Conservation (phyloP, 1,140 invertebrate species). For the Asbolus verrucosus region DNA sequence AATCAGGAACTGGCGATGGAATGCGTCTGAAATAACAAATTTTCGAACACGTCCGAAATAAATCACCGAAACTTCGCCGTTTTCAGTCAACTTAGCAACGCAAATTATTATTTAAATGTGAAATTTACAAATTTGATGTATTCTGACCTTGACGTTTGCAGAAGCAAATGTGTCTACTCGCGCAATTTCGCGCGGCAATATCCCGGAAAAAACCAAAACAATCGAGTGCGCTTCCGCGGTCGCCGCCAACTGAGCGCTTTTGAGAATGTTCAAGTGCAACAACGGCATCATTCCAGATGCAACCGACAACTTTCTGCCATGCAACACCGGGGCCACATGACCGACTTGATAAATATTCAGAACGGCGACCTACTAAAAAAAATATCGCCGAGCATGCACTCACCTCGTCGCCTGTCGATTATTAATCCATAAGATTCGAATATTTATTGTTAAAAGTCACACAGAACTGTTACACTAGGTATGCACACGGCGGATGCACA, state of each 20-base stretch:
- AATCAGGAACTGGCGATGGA: too few species aligned
- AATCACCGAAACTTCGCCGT: too few species aligned
- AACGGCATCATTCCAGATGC: constrained; percentile 27
- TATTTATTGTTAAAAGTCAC: constrained; percentile 7
- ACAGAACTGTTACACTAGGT: constrained; percentile 21
- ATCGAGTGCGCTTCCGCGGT: too few species aligned
- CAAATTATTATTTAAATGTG: too few species aligned
- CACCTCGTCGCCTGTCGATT: constrained; percentile 27
- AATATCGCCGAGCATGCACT: not conserved
- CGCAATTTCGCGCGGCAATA: not conserved
- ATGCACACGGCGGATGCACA: constrained; percentile 33
- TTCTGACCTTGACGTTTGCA: constrained; percentile 2
- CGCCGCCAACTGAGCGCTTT: too few species aligned
- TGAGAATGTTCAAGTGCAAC: too few species aligned
- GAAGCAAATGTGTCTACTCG: constrained; percentile 3
- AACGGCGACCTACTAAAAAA: constrained; percentile 46
- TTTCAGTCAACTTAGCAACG: too few species aligned
- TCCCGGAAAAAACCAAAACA: constrained; percentile 15
- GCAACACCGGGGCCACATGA: constrained; percentile 35
- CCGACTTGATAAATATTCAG: constrained; percentile 48
- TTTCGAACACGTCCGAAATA: too few species aligned
- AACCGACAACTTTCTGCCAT: constrained; percentile 29
- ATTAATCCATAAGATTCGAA: constrained; percentile 18
- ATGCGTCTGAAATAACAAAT: too few species aligned
- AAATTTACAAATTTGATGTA: not conserved